Base-by-base conservation (phyloP, 2,888 invertebrate genomes). In the Catocala sponsa region DNA sequence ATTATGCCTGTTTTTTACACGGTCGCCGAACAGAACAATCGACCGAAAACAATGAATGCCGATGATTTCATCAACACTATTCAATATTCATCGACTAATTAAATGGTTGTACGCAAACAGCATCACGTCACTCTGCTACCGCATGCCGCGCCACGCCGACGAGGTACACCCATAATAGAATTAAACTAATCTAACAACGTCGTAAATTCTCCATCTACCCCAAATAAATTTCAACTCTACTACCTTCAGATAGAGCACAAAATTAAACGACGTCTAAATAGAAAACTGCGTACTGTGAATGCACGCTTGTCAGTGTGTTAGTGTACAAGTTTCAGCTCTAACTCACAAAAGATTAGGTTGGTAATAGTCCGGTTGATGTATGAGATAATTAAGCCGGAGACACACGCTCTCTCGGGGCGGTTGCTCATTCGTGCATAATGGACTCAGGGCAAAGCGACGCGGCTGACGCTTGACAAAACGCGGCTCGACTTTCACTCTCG, bases 391-490 rank as follows among this genome's bases (percentile, higher is more conserved):
- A 91, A 87, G 83, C 84, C 82, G 79, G 85, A 85, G 90, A 89
- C 89, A 91, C 86, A 87, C 90, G 91, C 87, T 93, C 94, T 94
- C 92, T 93, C 90, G 91, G 92, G 93, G 92, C 89, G 92, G 89
- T 85, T 91, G 91, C 84, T 94, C 91, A 92, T 92, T 94, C 92
- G 93, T 93, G 93, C 92, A 91, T 94, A 94, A 94, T 94, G 91
- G 91, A 88, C 91, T 89, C 84, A 82, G 88, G 85, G 91, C 87
- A 84, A 87, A 74, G 79, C 82, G 81, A 84, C 84, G 86, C 88
- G 87, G 79, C 91, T 87, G 90, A 89, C 85, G 90, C 90, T 90
- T 92, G 92, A 92, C 92, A 92, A 93, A 94, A 92, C 89, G 91
- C 89, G 87, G 88, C 81, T 82, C 83, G 76, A 93, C 94, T 94